Base-by-base conservation (phyloP, 1,140 invertebrate genomes). In the Drosophila ananassae region DNA sequence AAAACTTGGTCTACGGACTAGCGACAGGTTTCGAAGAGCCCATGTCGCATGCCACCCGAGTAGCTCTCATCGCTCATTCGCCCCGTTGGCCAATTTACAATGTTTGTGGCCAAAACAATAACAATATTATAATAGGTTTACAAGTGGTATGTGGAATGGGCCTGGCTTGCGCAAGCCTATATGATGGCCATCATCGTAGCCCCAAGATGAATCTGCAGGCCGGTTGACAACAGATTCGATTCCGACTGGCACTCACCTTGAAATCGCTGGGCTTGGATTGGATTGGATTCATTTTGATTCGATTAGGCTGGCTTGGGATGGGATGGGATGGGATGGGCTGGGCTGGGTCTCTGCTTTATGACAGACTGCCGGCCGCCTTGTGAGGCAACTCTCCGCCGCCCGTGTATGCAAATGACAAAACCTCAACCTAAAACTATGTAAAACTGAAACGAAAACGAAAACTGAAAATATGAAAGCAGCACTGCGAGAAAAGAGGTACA, bases 331-430 rank as follows among this genome's bases (percentile, higher is more conserved):
- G 51, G 30, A 34, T 47, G 39, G 5, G 48, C 46, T 54, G 61
- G 50, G 41, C 44, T 44, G 28, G 25, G 13, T 24, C n/a, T 41
- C 41, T 13, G 51, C 51, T 66, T 73, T 63, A 62, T 62, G 69
- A 63, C 69, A 75, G 72, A 75, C 72, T 54, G 48, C 53, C 30
- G 41, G 72, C 72, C 72, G 68, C 37, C 28, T 32, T 30, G 22
- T 71, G 67, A 69, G 24, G 67, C 67, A 71, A 71, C 25, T 0
- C 47, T 34, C 22, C 24, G 57, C 44, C 41, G 37, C 67, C 30
- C 66, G 66, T 61, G 57, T 72, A 73, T 73, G 71, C 71, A 73
- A 73, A 73, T 73, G 41, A 41, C 53, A 63, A 46, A 37, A 56
- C 34, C 47, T 9, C 21, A 32, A 41, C 7, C 30, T 4, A 48